phyloP scores from a whole-genome alignment of 1,140 invertebrate species.

The Andrena cerasifolii region DNA sequence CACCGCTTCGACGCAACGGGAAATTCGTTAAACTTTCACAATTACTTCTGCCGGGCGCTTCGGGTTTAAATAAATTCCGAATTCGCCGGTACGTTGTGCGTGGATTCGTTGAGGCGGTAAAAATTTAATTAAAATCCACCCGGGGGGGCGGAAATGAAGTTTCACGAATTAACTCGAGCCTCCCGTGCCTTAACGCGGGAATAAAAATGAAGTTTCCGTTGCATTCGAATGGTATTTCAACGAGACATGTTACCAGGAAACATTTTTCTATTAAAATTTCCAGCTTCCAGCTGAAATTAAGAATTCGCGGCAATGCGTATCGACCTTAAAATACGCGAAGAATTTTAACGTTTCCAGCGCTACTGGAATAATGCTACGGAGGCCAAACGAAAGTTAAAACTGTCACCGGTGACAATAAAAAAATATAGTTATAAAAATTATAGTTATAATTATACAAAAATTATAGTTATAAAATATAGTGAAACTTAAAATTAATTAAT shows the following conservation, averaged over 20 bases:
- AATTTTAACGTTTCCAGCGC: too few relatives aligned
- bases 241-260: too few relatives aligned
- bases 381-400: too few relatives aligned
- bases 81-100: not conserved
- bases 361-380: too few relatives aligned
- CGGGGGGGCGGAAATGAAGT: not conserved
- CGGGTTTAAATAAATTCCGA: slow-evolving; percentile 6
- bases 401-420: too few relatives aligned
- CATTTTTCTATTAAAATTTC: too few relatives aligned
- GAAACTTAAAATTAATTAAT: too few relatives aligned
- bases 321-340: too few relatives aligned
- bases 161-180: slow-evolving; percentile 22
- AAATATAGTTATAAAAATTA: too few relatives aligned
- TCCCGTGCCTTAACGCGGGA: not conserved
- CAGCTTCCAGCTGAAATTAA: not conserved
- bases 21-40: slow-evolving; percentile 39
- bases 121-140: slow-evolving; percentile 40
- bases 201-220: not conserved
- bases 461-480: too few relatives aligned
- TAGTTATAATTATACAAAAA: too few relatives aligned
- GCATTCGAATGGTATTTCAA: not conserved
- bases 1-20: not conserved
- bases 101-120: not conserved
- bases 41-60: slow-evolving; percentile 7
- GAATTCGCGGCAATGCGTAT: too few relatives aligned